Percentiles rank a stretch among this genome's conserved stretches.
These are phyloP conservation scores for Pseudomyrmex cubaensis DNA, from an alignment of 1,140 invertebrate genomes.

Conservation along the genomic window DNA sequence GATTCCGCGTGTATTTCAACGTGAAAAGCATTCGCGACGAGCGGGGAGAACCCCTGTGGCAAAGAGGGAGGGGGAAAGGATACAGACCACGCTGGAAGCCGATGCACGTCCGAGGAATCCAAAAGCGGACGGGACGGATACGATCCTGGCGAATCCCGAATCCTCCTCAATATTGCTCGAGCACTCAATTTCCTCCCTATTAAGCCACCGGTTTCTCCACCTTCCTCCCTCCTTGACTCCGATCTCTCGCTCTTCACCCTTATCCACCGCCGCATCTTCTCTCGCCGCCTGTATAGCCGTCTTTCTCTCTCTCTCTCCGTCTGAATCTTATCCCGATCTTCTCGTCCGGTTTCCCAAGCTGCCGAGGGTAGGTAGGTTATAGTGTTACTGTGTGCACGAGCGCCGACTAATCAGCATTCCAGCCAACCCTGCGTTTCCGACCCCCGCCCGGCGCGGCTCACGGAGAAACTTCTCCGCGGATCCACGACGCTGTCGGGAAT, in stretches of 20 bases:
- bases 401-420: constrained; percentile 85
- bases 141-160: constrained; percentile 81
- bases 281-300: constrained; percentile 34
- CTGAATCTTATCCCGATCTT: constrained; percentile 81
- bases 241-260: constrained; percentile 55
- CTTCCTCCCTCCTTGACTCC: constrained; percentile 59
- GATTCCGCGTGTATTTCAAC: constrained; percentile 54
- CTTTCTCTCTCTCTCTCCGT: constrained; percentile 39
- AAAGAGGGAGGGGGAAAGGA: neutral
- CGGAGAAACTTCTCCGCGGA: constrained; percentile 75
- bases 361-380: constrained; percentile 83
- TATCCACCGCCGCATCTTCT: constrained; percentile 56
- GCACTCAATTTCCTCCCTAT: constrained; percentile 86
- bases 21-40: constrained; percentile 71
- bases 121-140: constrained; percentile 81
- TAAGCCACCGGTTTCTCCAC: constrained; percentile 82
- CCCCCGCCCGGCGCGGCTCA: constrained; percentile 27
- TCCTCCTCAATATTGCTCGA: constrained; percentile 85
- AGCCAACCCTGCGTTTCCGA: constrained; percentile 71
- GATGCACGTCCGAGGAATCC: constrained; percentile 82
- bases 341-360: constrained; percentile 76
- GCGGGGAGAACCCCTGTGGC: constrained; percentile 74
- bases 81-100: constrained; percentile 74
- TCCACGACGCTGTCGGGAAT: constrained; percentile 79
- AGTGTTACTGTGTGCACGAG: constrained; percentile 84